Base-by-base conservation (phyloP, 2,113 vertebrate species). In the Gnathonemus echidnorhynchus region DNA sequence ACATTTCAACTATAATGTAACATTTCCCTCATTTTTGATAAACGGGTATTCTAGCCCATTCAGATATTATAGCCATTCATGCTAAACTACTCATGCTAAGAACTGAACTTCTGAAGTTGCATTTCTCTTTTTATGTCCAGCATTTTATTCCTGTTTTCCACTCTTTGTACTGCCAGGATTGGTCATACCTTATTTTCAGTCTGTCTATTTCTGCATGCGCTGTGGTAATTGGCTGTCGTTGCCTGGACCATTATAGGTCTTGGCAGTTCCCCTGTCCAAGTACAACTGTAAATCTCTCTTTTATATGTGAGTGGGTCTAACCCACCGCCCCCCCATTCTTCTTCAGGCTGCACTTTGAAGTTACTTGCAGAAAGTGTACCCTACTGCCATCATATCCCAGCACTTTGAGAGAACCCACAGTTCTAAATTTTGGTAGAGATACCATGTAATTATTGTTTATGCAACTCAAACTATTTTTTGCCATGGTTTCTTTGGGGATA, bases 401-500 rank as follows among this genome's bases (percentile, higher is more conserved):
- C 48, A 74, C 56, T 74, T 74, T 48, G n/a, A 35, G 42, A 70
- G 42, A 24, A 21, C 27, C 19, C 48, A 13, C 45, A 21, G 56
- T 48, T 39, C 13, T 46, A 27, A 46, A 45, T 66, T 48, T 90
- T 90, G 56, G 48, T 27, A 87, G 58, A 66, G n/a, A 19, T 86
- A 45, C 39, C 46, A 49, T 80, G 17, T 87, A 66, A 87, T 70
- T 87, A 52, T 48, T 50, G 24, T 49, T 87, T 48, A 89, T 45
- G 35, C 58, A 77, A n/a, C 62, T 80, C 77, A 13, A 53, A 42
- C 13, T n/a, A 62, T 45, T 77, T 48, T 48, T 66, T 66, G 56
- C 84, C 17, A 10, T 50, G 56, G 84, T 90, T 74, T 90, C 89
- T 31, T 87, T 70, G 58, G 89, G 74, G 56, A 90, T 49, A 9